Percentiles rank a stretch among this genome's conserved stretches.
phyloP scores from a whole-genome alignment of 1,140 invertebrate genomes.

The Drosophila nannoptera region DNA sequence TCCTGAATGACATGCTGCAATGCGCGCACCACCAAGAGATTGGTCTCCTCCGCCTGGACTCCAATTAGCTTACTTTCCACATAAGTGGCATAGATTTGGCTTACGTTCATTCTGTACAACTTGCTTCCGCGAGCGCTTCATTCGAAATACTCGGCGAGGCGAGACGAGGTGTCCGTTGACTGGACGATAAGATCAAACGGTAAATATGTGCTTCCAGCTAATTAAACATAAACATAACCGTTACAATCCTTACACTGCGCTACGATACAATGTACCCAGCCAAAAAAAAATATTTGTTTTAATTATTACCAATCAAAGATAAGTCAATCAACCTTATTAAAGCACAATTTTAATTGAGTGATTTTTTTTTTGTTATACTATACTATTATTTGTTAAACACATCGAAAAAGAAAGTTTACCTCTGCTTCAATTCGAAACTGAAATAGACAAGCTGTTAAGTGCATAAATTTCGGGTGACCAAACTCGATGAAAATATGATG shows the following conservation, averaged over 20 bases:
- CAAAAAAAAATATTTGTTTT: too few relatives aligned
- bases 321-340: slow-evolving; percentile 17
- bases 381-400: neutral
- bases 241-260: neutral
- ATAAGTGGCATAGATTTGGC: slow-evolving; percentile 44
- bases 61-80: slow-evolving; percentile 46
- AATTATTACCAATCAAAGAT: too few relatives aligned
- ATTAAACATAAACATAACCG: slow-evolving; percentile 20
- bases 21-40: slow-evolving; percentile 43
- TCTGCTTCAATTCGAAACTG: neutral
- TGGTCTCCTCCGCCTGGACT: slow-evolving; percentile 52
- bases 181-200: neutral
- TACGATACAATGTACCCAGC: too few relatives aligned
- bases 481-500: neutral
- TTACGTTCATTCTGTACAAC: slow-evolving; percentile 24
- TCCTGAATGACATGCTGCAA: slow-evolving; percentile 50
- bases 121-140: neutral
- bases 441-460: neutral
- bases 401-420: neutral
- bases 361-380: neutral
- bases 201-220: slow-evolving; percentile 3
- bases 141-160: neutral
- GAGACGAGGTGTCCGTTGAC: neutral
- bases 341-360: neutral
- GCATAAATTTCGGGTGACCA: neutral